Conservation (phyloP, 2,797 vertebrate genomes). For the Diplodus puntazzo region DNA sequence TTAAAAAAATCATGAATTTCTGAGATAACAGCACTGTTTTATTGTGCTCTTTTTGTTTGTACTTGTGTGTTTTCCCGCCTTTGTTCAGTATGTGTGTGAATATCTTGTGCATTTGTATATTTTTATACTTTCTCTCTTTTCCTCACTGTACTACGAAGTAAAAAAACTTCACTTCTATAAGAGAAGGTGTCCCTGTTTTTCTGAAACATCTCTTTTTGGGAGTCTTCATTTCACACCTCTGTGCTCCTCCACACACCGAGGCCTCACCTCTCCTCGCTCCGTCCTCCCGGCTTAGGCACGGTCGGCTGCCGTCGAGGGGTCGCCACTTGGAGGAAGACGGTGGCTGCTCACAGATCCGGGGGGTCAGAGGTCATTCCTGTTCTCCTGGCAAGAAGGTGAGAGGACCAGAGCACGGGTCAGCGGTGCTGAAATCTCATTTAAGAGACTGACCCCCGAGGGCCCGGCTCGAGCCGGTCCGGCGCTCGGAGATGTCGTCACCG, state of each 20-base stretch:
- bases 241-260: conserved; percentile 22
- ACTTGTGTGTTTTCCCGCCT: no score
- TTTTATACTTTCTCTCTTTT: no score
- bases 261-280: conserved; percentile 44
- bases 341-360: conserved; percentile 57
- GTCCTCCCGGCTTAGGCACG: conserved; percentile 50
- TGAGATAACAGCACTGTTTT: no score
- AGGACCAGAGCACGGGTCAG: conserved; percentile 76
- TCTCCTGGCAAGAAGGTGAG: conserved; percentile 72
- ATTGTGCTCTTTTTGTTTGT: no score
- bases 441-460: conserved; percentile 74
- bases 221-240: conserved; percentile 65
- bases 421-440: conserved; percentile 85
- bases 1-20: no score
- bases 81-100: no score
- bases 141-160: not conserved
- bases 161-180: not conserved
- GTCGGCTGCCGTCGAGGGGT: conserved; percentile 56
- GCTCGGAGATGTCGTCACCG: conserved; percentile 52
- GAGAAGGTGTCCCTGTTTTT: not conserved
- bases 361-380: conserved; percentile 69
- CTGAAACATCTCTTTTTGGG: conserved; percentile 9
- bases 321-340: conserved; percentile 54
- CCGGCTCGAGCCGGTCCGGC: conserved; percentile 59
- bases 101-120: no score